A percentile compares a stretch with the other conserved stretches of the same genome.
Evolutionary conservation across 2,797 vertebrate species (phyloP).

Genomic region (Rhinichthys osculus): DNA sequence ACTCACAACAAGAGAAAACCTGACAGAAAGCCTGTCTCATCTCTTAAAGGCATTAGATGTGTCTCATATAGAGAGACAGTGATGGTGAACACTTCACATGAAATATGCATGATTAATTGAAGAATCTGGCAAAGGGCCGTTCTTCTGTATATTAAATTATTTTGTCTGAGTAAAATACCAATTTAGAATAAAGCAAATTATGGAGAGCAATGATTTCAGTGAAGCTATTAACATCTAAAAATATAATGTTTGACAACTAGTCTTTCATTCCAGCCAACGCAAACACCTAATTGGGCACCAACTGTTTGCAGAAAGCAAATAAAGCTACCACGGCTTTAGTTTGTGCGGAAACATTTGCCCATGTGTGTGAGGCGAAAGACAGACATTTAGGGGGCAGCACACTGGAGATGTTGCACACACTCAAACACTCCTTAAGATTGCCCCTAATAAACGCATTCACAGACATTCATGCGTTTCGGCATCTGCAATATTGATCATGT

Average conservation of each 20-base stretch:
- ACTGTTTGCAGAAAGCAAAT: conserved; percentile 44
- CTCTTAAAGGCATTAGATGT: neutral
- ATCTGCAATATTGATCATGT: conserved; percentile 76
- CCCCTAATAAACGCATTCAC: conserved; percentile 75
- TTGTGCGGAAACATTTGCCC: conserved; percentile 9
- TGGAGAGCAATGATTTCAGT: conserved; percentile 7
- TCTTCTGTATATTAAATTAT: neutral
- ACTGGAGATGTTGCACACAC: conserved; percentile 30
- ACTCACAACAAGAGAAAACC: conserved; percentile 15
- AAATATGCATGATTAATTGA: conserved; percentile 21
- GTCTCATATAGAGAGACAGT: neutral
- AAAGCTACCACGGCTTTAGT: conserved; percentile 9
- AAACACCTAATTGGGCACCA: conserved; percentile 42
- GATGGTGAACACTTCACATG: neutral
- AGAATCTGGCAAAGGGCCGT: neutral
- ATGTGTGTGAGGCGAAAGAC: conserved; percentile 21
- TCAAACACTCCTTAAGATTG: conserved; percentile 62
- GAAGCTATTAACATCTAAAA: conserved; percentile 21
- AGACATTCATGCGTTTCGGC: conserved; percentile 67
- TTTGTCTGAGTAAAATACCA: neutral
- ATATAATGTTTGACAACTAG: conserved; percentile 35
- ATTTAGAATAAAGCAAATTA: neutral
- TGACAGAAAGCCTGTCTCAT: neutral
- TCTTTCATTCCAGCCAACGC: conserved; percentile 32
- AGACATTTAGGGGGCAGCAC: conserved; percentile 22